phyloP scores from a whole-genome alignment of 1,140 invertebrate species.

The Dreissena polymorpha region DNA sequence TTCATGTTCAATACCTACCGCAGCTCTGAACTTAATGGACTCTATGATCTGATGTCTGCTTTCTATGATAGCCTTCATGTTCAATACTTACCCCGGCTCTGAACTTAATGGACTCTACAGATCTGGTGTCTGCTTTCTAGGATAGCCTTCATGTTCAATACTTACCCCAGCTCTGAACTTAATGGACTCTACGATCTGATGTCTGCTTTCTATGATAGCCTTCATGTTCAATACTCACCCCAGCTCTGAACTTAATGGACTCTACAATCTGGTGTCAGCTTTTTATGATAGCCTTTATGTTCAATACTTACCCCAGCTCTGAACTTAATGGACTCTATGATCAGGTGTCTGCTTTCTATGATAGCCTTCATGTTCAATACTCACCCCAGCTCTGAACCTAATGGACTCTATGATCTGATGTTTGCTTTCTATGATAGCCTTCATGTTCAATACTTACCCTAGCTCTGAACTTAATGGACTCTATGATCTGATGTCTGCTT shows the following conservation, averaged over 20 bases:
- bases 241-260: conserved; percentile 85
- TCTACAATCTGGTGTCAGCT: conserved; percentile 88
- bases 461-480: conserved; percentile 86
- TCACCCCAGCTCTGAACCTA: conserved; percentile 84
- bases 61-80: conserved; percentile 83
- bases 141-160: conserved; percentile 81
- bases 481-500: conserved; percentile 87
- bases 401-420: conserved; percentile 89
- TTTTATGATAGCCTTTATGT: conserved; percentile 84
- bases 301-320: no score
- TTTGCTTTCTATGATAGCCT: conserved; percentile 84
- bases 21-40: conserved; percentile 85
- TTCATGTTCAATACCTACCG: no score
- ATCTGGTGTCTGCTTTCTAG: conserved; percentile 87
- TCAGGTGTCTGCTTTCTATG: conserved; percentile 86
- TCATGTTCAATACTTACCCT: no score
- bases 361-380: no score
- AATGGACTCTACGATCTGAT: conserved; percentile 88
- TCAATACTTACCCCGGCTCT: no score
- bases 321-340: conserved; percentile 87
- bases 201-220: conserved; percentile 84
- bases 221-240: no score
- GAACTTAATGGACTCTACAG: conserved; percentile 87
- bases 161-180: conserved; percentile 84
- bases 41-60: conserved; percentile 88